Evolutionary conservation across 2,113 vertebrate species (phyloP).

Genomic region (Pungitius pungitius): DNA sequence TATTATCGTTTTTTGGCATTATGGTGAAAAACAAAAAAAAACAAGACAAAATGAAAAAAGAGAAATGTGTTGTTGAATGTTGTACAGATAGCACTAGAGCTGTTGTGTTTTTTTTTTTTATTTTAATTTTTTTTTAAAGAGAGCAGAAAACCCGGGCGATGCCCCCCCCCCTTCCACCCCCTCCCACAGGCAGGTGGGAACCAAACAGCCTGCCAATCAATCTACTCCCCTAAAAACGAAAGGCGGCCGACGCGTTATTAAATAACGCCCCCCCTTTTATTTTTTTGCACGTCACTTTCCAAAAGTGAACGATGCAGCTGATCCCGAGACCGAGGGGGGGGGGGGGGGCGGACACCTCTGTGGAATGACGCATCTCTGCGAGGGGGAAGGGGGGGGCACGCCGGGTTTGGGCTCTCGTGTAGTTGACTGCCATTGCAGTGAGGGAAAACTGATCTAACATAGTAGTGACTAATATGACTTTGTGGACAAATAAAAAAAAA

Average conservation of each 20-base stretch:
- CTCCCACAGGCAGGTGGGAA: constrained; percentile 66
- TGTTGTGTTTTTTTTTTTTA: constrained; percentile 74
- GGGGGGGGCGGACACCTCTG: neutral
- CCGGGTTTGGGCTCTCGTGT: constrained; percentile 81
- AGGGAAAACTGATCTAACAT: constrained; percentile 84
- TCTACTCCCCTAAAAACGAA: too few species aligned
- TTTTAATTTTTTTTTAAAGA: constrained; percentile 50
- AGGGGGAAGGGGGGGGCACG: constrained; percentile 58
- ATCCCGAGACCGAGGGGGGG: constrained; percentile 7
- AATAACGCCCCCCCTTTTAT: too few species aligned
- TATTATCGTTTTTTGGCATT: constrained; percentile 80
- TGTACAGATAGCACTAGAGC: constrained; percentile 85
- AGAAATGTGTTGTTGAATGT: constrained; percentile 84
- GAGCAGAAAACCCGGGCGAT: constrained; percentile 73
- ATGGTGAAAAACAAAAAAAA: constrained; percentile 59
- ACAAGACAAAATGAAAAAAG: constrained; percentile 47
- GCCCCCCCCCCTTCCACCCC: constrained; percentile 59
- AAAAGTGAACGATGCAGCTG: constrained; percentile 55
- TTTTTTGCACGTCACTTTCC: constrained; percentile 22
- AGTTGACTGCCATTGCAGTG: constrained; percentile 85
- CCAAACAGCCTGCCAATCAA: constrained; percentile 60
- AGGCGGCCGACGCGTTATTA: too few species aligned
- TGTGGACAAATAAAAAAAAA: constrained; percentile 77
- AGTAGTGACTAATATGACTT: constrained; percentile 87
- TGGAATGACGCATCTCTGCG: constrained; percentile 44